Conservation (phyloP, 92 coral and sea anemone species). For the Bergia sp. region DNA sequence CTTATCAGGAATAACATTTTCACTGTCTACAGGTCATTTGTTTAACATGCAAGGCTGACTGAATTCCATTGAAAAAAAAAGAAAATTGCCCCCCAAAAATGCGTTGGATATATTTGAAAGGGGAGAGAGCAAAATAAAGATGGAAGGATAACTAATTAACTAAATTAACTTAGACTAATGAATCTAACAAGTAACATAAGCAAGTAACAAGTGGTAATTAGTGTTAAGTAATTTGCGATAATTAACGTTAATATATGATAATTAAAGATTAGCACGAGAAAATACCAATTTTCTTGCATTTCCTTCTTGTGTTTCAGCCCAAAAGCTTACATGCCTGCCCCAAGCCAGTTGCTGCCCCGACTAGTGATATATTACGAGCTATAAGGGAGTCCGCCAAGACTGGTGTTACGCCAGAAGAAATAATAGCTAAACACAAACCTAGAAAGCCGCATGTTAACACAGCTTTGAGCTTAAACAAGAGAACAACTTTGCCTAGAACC, state of each 20-base stretch:
- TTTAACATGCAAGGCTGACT: too few relatives aligned
- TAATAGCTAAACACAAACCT: slow-evolving; percentile 47
- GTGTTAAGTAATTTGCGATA: neutral
- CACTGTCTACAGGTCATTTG: too few relatives aligned
- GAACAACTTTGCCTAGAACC: slow-evolving; percentile 49
- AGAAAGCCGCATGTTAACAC: slow-evolving; percentile 66
- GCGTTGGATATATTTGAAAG: neutral
- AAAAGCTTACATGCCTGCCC: slow-evolving; percentile 80
- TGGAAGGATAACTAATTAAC: too few relatives aligned
- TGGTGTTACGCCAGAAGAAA: slow-evolving; percentile 48
- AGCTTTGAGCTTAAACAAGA: slow-evolving; percentile 63
- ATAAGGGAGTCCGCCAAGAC: slow-evolving; percentile 61
- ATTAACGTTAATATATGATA: slow-evolving; percentile 2
- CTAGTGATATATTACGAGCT: slow-evolving; percentile 74
- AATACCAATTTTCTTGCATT: slow-evolving; percentile 44
- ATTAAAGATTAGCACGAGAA: neutral
- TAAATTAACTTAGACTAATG: neutral
- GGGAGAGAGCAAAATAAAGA: neutral
- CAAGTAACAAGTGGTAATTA: neutral
- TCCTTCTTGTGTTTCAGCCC: slow-evolving; percentile 76
- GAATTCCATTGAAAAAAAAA: neutral
- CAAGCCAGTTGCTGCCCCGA: slow-evolving; percentile 74
- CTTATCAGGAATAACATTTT: too few relatives aligned
- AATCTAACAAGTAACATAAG: slow-evolving; percentile 17
- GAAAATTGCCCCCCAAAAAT: neutral